Base-by-base conservation (phyloP, 2,113 vertebrate species). In the Mormyrus lacerda region DNA sequence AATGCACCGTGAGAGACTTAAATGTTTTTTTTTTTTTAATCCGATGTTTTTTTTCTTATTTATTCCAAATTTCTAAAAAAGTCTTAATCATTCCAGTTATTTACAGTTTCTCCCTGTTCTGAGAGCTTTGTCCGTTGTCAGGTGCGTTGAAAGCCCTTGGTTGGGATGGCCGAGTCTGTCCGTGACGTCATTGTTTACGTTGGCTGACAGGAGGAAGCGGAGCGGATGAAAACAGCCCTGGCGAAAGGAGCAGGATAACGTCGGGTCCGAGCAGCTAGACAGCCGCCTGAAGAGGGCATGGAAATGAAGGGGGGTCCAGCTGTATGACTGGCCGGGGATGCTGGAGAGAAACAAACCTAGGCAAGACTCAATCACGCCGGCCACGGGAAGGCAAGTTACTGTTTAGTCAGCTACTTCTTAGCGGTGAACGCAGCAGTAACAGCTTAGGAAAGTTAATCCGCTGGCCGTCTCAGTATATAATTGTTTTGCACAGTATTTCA, bases 131-230 rank as follows among this genome's bases (percentile, higher is more conserved):
- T 3, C 27, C 48, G n/a, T 35, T 19, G 48, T 19, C 5, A 48
- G 21, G 39, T 47, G 35, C 42, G 44, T 39, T 31, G 44, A 47
- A 47, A 21, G 24, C 42, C 42, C 82, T 47, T 39, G 39, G 3
- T n/a, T 3, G 82, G 39, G 10, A 27, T 24, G 39, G 42, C 27
- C 11, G 39, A 35, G 31, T 65, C 11, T 44, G 9, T 35, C 85
- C 61, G 82, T 86, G 76, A 86, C 82, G 17, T 90, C 90, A 89
- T 89, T 90, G 90, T 90, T 90, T 86, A 90, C 88, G 69, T 44
- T 58, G 4, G 11, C 42, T 89, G 51, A 58, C 53, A 31, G 44
- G 51, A 55, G 79, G 76, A 90, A 88, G 55, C 47, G 9, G 53
- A 61, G 51, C 19, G 83, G 27, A 39, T 53, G 85, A 39, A 79